Conservation (phyloP, 2,113 vertebrate genomes). For the Caranx ignobilis region DNA sequence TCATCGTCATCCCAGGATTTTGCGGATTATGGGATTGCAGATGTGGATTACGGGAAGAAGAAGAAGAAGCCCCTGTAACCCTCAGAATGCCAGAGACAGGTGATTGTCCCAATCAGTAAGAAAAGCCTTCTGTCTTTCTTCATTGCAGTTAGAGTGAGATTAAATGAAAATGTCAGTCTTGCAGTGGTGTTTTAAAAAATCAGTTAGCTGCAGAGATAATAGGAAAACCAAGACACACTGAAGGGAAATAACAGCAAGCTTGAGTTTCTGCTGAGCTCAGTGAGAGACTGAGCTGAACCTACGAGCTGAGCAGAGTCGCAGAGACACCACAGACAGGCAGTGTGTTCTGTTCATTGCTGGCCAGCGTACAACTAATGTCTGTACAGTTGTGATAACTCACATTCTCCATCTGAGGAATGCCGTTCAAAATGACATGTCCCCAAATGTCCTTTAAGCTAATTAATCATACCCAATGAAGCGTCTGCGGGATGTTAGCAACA, state of each 20-base stretch:
- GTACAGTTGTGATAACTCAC: neutral
- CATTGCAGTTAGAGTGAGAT: no score
- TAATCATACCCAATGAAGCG: neutral
- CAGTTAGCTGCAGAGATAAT: neutral
- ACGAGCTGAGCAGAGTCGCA: neutral
- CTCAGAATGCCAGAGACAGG: no score
- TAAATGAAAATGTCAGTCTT: no score
- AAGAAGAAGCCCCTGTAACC: no score
- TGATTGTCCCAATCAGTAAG: no score
- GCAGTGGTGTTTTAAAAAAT: no score
- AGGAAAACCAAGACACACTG: neutral
- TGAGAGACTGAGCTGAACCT: neutral
- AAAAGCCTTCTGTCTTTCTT: no score
- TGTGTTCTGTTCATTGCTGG: neutral
- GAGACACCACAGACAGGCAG: neutral
- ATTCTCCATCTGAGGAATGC: neutral
- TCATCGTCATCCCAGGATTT: no score
- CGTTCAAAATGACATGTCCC: neutral
- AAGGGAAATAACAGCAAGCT: neutral
- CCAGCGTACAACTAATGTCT: neutral
- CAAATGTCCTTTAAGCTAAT: neutral
- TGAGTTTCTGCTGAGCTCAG: neutral
- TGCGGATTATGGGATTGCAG: no score
- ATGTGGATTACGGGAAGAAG: no score
- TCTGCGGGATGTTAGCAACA: constrained; percentile 1